Evolutionary conservation across 2,113 vertebrate species (phyloP), one percentile per base, ranked within the genome.

Genomic region (Sturnus vulgaris): DNA sequence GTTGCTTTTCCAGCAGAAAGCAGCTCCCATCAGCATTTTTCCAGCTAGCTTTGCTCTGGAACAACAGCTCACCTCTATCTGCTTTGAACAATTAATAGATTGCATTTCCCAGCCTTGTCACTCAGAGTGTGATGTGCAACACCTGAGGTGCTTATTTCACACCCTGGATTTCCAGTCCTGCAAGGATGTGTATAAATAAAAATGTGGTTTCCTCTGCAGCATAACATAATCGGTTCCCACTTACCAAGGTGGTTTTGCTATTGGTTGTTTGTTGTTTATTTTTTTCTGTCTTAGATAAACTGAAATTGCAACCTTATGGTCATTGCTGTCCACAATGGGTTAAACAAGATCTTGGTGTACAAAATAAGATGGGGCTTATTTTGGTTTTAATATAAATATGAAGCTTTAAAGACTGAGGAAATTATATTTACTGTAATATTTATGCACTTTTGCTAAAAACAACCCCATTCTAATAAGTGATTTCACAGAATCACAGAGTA

Each of bases 101-200:
- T 42, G 28, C 19, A 10, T 57, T 90, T 93, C 89, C 0, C 2
- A 82, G 49, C 39, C 76, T 88, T 8, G 1, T 73, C 89, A 35
- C 23, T 81, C 83, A 30, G 69, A 78, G 31, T 10, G 35, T 6
- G 50, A 71, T 31, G 59, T 46, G 60, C 69, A 37, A 23, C 69
- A 78, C 50, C 56, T 55, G 64, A 94, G 65, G 27, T 1, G 8
- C 18, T 84, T 47, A 37, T 40, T 93, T 91, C 77, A 84, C 78
- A 53, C 16, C 4, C 18, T 50, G 59, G 66, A 33, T 27, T 87
- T 79, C 30, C 46, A 60, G 75, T 71, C 55, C 53, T 77, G 71
- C 12, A 69, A 89, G 49, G 60, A 84, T 30, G 55, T 31, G 21
- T n/a, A 63, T 19, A 90, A 94, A 88, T 82, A 72, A 90, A 94